These are phyloP conservation scores for Pissodes strobi DNA, from an alignment of 1,140 invertebrate genomes.

Conservation along the genomic window DNA sequence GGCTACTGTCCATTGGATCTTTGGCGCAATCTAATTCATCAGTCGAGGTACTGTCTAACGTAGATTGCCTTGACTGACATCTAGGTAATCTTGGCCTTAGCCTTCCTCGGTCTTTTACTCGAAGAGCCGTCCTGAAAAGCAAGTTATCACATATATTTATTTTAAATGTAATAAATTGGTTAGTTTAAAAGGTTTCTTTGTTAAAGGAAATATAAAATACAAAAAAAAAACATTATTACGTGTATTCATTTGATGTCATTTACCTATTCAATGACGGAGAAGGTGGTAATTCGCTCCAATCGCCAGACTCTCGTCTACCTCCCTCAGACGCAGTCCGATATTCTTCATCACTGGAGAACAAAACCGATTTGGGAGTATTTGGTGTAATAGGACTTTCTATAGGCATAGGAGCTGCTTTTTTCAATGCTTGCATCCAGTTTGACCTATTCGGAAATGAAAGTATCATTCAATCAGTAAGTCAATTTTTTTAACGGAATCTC, in stretches of 20 bases:
- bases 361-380: slow-evolving; percentile 65
- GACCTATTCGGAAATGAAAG: slow-evolving; percentile 64
- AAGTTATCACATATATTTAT: not conserved
- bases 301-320: slow-evolving; percentile 66
- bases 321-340: slow-evolving; percentile 83
- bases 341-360: slow-evolving; percentile 83
- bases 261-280: slow-evolving; percentile 68
- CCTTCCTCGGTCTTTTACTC: slow-evolving; percentile 59
- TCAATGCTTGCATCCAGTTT: slow-evolving; percentile 89
- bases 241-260: no score
- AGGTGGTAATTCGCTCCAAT: slow-evolving; percentile 73
- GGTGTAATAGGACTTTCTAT: slow-evolving; percentile 64
- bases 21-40: slow-evolving; percentile 62
- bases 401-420: slow-evolving; percentile 64
- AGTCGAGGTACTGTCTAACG: slow-evolving; percentile 67
- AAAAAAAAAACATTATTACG: no score
- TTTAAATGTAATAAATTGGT: not conserved
- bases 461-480: no score
- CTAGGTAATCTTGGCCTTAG: slow-evolving; percentile 65
- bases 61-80: slow-evolving; percentile 68
- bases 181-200: not conserved
- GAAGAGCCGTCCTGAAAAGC: slow-evolving; percentile 34
- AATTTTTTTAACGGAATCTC: not conserved
- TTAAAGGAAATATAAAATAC: slow-evolving; percentile 40
- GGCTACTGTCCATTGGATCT: slow-evolving; percentile 25